These are phyloP conservation scores for Acanthornis magna DNA, from an alignment of 2,797 vertebrate genomes.

Conservation along the genomic window DNA sequence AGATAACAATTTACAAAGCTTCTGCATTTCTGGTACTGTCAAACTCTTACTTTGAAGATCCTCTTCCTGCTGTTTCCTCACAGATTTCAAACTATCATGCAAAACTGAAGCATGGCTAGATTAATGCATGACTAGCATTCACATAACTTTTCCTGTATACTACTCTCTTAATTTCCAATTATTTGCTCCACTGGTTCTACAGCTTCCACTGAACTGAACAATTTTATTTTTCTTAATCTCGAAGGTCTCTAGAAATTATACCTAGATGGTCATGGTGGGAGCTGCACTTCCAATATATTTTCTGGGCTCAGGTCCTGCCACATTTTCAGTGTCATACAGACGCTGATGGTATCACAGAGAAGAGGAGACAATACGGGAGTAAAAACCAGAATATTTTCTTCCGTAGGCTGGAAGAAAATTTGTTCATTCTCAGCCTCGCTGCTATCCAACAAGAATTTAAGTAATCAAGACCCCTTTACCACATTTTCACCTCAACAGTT, in stretches of 20 bases:
- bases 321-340: neutral
- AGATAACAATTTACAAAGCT: neutral
- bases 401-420: fast-evolving
- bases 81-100: neutral
- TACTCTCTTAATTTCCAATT: neutral
- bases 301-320: neutral
- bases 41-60: neutral
- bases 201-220: neutral
- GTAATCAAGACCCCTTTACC: neutral
- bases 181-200: neutral
- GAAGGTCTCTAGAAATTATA: neutral
- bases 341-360: neutral
- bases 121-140: neutral
- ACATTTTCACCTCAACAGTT: neutral
- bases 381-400: neutral
- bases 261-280: neutral
- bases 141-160: neutral
- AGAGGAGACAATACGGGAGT: neutral
- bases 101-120: neutral
- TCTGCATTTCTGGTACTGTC: neutral
- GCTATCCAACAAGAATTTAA: neutral
- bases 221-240: neutral
- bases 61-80: neutral
- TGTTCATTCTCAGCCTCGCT: neutral
- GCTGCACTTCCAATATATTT: neutral